Evolutionary conservation across 2,797 vertebrate genomes (phyloP), one percentile per base, ranked within the genome.

Genomic region (Tauraco hartlaubi): DNA sequence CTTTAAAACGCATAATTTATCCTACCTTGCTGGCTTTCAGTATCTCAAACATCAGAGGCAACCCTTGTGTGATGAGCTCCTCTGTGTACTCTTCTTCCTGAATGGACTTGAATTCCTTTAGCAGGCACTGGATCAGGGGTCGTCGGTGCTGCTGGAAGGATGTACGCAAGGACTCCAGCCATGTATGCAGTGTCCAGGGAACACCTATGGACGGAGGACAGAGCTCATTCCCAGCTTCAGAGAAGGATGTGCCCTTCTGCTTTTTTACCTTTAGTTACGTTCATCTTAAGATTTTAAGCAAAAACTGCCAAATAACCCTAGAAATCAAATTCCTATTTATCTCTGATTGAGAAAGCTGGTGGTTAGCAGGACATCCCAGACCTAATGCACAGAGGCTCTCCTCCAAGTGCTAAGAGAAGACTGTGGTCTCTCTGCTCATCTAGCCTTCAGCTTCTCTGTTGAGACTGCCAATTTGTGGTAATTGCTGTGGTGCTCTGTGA

Each of bases 1-100:
- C 52, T 77, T 89, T 44, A 68, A 64, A 96, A 72, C 1, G 1
- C 12, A 2, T 16, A 14, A 59, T 74, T 88, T 52, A 73, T 74
- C 93, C 22, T 97, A 98, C 99, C 99, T 99, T 99, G 99, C 99
- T 99, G 92, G 99, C 99, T 95, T 99, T 98, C 96, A 99, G 97
- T 97, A 99, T 99, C 97, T 99, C 99, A 94, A 99, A 99, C 99
- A 99, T 99, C 81, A 99, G 98, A 41, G 99, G 99, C 92, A 99
- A 97, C 37, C 99, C 99, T 23, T 99, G 99, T 5, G 99, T 99
- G 92, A 99, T 97, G 54, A 99, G 99, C 96, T 99, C 99, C 96
- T 99, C 99, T 0, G 99, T 99, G 97, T 99, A 99, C 94, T 99
- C 99, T 41, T 99, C 99, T 73, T 99, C 99, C 95, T 99, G 99